phyloP scores from a whole-genome alignment of 2,113 vertebrate species.

The Acrocephalus arundinaceus region DNA sequence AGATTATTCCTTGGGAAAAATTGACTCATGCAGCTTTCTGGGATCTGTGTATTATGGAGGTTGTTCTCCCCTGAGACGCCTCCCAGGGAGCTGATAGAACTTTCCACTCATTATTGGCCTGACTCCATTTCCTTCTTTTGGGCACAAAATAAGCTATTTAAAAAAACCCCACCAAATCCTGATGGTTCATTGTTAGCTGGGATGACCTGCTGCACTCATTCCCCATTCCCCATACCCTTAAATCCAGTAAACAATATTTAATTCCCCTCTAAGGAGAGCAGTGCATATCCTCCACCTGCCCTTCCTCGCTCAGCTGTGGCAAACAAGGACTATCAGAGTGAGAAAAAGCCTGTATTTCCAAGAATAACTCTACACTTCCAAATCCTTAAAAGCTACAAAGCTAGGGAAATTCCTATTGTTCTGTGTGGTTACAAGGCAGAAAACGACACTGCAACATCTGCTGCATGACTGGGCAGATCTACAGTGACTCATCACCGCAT shows the following conservation, averaged over 20 bases:
- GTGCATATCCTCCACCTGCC: background rate
- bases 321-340: accelerated
- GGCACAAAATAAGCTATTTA: background rate
- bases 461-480: background rate
- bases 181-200: background rate
- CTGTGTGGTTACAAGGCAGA: background rate
- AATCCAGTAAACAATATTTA: background rate
- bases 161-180: background rate
- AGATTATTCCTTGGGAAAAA: background rate
- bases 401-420: background rate
- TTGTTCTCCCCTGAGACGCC: background rate
- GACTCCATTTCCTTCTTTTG: background rate
- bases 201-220: background rate
- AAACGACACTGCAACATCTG: background rate
- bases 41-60: background rate
- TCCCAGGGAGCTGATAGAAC: background rate
- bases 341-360: background rate
- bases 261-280: background rate
- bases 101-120: background rate
- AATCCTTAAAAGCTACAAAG: background rate
- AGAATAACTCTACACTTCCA: background rate
- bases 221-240: background rate
- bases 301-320: accelerated
- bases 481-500: background rate
- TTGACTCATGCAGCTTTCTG: background rate